Evolutionary conservation across 30 jellyfish, hydroid and myxozoan genomes (phyloP).

Genomic region (Hydractinia echinata): DNA sequence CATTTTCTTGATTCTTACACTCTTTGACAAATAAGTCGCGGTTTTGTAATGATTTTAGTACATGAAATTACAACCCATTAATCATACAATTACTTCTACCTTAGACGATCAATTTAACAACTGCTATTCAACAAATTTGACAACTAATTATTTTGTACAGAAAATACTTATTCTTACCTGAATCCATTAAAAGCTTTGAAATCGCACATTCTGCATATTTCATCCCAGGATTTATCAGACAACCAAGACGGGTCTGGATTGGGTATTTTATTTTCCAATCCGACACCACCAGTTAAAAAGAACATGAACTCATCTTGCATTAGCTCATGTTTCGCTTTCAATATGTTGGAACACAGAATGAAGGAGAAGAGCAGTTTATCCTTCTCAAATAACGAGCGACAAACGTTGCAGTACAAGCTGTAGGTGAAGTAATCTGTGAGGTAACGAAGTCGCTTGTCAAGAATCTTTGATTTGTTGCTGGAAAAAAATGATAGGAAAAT

Average conservation of each 20-base stretch:
- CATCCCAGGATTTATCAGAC: slow-evolving; percentile 99
- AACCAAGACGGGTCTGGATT: slow-evolving; percentile 91
- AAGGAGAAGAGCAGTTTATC: slow-evolving; percentile 88
- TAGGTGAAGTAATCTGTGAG: slow-evolving; percentile 88
- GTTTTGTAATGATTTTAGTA: too few relatives aligned
- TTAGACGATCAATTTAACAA: too few relatives aligned
- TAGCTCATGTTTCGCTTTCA: slow-evolving; percentile 73
- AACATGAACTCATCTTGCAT: slow-evolving; percentile 81
- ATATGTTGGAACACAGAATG: slow-evolving; percentile 80
- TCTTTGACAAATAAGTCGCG: too few relatives aligned
- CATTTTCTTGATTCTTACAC: too few relatives aligned
- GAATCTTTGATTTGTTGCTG: slow-evolving; percentile 92
- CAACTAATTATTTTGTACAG: too few relatives aligned
- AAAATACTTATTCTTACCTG: slow-evolving; percentile 35
- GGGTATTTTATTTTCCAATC: slow-evolving; percentile 92
- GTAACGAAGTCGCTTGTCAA: slow-evolving; percentile 91
- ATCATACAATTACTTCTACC: too few relatives aligned
- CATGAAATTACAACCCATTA: too few relatives aligned
- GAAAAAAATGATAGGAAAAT: background rate
- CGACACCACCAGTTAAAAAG: slow-evolving; percentile 97
- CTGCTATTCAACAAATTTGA: too few relatives aligned
- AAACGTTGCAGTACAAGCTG: slow-evolving; percentile 93
- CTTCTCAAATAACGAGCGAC: slow-evolving; percentile 95
- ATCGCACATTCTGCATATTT: slow-evolving; percentile 88
- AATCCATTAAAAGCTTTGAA: slow-evolving; percentile 66